Evolutionary conservation across 2,888 invertebrate genomes (phyloP), one percentile per base, ranked within the genome.

Genomic region (Eucriotettix oculatus): DNA sequence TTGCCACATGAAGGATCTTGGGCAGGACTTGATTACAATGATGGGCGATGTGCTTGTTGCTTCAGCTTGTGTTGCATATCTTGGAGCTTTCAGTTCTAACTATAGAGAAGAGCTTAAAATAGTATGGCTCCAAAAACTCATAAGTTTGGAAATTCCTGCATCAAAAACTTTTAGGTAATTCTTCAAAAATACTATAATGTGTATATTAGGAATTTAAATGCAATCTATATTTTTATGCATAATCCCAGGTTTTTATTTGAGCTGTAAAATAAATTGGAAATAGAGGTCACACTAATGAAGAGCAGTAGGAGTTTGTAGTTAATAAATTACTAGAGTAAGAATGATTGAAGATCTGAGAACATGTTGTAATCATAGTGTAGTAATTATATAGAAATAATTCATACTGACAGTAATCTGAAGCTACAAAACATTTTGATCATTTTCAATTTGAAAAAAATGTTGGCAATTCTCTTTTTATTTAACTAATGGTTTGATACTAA

Each of bases 11-110:
- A 68, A 85, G 80, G 75, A 74, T 5, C 81, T 91, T 48, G 84
- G 85, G 1, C 71, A 75, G 0, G 82, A 86, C 67, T 75, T 90
- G 56, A 73, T 78, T 64, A 87, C 89, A 71, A 78, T 92, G 7
- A 82, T 86, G 0, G 96, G 95, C 0, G 93, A 96, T 72, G 87
- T 90, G 10, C 77, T 96, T 44, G 80, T 95, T 16, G 88, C 92
- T 0, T 85, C 94, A 0, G 90, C 87, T 3, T 88, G 87, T 65
- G 86, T 96, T 52, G 92, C 94, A 1, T 96, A 96, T 74, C 78
- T 94, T 55, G 96, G 95, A 0, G 91, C 93, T 1, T 96, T 94
- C 70, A 91, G 93, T 0, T 78, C 81, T 55, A 75, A 72, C 59
- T 90, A 86, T 70, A 78, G 90, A 5, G 79, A 79, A 58, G 80